phyloP scores from a whole-genome alignment of 30 jellyfish, hydroid and myxozoan species.

The Chironex yamaguchii region DNA sequence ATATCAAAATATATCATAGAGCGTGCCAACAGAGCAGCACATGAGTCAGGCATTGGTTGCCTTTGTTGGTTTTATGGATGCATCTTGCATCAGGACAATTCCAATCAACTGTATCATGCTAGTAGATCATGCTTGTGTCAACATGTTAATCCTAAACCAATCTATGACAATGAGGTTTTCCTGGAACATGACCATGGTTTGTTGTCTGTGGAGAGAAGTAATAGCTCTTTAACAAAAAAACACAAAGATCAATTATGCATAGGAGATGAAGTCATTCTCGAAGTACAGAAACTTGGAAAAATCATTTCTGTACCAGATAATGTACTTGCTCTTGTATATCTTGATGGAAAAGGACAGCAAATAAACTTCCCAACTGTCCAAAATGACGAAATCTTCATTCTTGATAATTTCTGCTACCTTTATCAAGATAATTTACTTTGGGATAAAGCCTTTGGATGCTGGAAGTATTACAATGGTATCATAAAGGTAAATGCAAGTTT shows the following conservation, averaged over 20 bases:
- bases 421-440: constrained; percentile 36
- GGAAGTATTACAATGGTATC: no score
- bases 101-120: no score
- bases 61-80: no score
- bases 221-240: not conserved
- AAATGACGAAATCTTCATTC: not conserved
- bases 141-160: no score
- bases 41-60: no score
- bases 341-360: constrained; percentile 20
- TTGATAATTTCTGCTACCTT: constrained; percentile 34
- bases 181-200: constrained; percentile 55
- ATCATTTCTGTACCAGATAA: constrained; percentile 61
- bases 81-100: no score
- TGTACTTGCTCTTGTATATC: constrained; percentile 27
- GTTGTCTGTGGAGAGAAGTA: not conserved
- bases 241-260: not conserved
- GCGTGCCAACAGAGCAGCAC: no score
- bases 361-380: constrained; percentile 44
- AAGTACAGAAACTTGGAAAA: constrained; percentile 60
- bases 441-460: constrained; percentile 20
- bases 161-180: no score
- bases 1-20: no score
- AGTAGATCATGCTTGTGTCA: no score
- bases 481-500: no score
- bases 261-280: constrained; percentile 54